Base-by-base conservation (phyloP, 2,797 vertebrate species). In the Ctenosaura bakeri region DNA sequence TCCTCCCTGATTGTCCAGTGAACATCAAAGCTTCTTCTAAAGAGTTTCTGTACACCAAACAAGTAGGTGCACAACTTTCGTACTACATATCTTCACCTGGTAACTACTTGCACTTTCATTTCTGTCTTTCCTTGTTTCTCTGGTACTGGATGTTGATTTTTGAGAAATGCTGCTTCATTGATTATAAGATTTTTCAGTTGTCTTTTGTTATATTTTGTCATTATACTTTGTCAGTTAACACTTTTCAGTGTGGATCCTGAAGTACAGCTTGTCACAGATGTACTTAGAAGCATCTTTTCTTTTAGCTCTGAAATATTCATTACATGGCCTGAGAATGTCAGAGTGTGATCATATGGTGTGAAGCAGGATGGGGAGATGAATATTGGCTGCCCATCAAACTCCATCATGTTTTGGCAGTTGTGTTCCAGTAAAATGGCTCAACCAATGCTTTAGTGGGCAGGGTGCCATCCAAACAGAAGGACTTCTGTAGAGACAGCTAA, bases 401-500 rank as follows among this genome's bases (percentile, higher is more conserved):
- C 95, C 88, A 66, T 93, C 90, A 93, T 79, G 6, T 89, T 93
- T 90, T 95, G 96, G 95, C 95, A 95, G 94, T 92, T 90, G 71
- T 0, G n/a, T 90, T 90, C 91, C 92, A 94, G 89, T 64, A 88
- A 92, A 96, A 94, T 1, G 92, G 95, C 83, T 95, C 69, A 3
- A 89, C 92, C 93, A 83, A 90, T 89, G 92, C 94, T 92, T 94
- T 38, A 1, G 86, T 80, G 92, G 97, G 96, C 95, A 90, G 32
- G 1, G 71, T 10, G 96, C 97, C 96, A 97, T 93, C 92, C 46
- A 66, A 92, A 86, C 97, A 97, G 96, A 97, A 97, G 97, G 96
- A 86, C 93, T 85, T 91, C 85, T 88, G 59, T 92, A 94, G 93
- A 93, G 94, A 94, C 93, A 94, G 91, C 93, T 94, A 92, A 93